phyloP scores from a whole-genome alignment of 2,797 vertebrate genomes.

The Sebastes iracundus region DNA sequence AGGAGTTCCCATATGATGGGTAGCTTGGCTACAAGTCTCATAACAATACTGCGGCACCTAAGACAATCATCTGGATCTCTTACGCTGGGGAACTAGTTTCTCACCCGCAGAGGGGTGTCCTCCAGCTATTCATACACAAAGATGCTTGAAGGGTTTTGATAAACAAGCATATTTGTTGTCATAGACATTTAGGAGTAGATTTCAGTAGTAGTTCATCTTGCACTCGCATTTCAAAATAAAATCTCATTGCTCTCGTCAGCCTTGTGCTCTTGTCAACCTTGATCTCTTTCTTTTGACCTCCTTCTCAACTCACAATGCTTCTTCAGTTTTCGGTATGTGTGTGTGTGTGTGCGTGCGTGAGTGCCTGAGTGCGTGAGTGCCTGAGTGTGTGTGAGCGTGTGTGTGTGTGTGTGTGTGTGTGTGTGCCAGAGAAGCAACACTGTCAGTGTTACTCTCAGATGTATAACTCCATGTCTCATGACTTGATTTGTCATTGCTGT shows the following conservation, averaged over 20 bases:
- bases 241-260: slow-evolving; percentile 82
- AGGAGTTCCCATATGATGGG: slow-evolving; percentile 87
- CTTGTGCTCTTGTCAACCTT: slow-evolving; percentile 80
- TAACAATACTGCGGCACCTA: slow-evolving; percentile 87
- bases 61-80: slow-evolving; percentile 94
- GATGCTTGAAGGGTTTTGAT: slow-evolving; percentile 89
- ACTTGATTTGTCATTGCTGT: slow-evolving; percentile 84
- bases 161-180: slow-evolving; percentile 85
- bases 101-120: slow-evolving; percentile 85
- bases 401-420: background rate
- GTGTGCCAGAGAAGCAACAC: slow-evolving; percentile 75
- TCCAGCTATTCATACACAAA: slow-evolving; percentile 85
- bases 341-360: slow-evolving; percentile 4
- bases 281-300: slow-evolving; percentile 63
- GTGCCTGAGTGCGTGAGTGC: slow-evolving; percentile 18
- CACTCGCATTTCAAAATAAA: slow-evolving; percentile 87
- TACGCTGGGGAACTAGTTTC: slow-evolving; percentile 81
- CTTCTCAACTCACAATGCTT: slow-evolving; percentile 82
- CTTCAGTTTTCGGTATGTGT: slow-evolving; percentile 81
- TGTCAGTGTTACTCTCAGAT: slow-evolving; percentile 87
- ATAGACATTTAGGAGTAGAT: slow-evolving; percentile 83
- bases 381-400: background rate
- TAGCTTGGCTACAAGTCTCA: slow-evolving; percentile 88
- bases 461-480: slow-evolving; percentile 88
- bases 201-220: slow-evolving; percentile 82